Evolutionary conservation across 2,113 vertebrate species (phyloP).

Genomic region (Arothron firmamentum): DNA sequence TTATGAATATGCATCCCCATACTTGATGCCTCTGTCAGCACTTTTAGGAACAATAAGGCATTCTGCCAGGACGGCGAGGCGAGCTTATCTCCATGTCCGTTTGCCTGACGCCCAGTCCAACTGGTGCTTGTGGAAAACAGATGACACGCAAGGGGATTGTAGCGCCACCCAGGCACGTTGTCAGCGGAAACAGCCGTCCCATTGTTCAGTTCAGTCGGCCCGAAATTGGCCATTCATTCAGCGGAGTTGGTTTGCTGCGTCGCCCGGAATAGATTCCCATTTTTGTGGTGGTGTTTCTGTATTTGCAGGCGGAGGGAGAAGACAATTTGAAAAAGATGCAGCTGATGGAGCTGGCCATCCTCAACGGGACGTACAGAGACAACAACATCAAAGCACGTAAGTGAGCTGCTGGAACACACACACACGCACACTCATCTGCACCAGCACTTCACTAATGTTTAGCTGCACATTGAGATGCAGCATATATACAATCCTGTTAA

Average conservation of each 20-base stretch:
- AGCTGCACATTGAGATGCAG: slow-evolving; percentile 4
- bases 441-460: slow-evolving; percentile 15
- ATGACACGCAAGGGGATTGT: slow-evolving; percentile 22
- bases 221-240: slow-evolving; percentile 8
- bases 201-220: slow-evolving; percentile 17
- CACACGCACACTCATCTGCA: neutral
- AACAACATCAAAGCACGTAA: slow-evolving; percentile 81
- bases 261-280: slow-evolving; percentile 8
- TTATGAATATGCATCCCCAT: slow-evolving; percentile 66
- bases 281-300: neutral
- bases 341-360: slow-evolving; percentile 81
- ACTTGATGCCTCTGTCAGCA: slow-evolving; percentile 62
- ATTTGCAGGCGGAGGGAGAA: slow-evolving; percentile 77
- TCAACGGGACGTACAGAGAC: slow-evolving; percentile 84
- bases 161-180: slow-evolving; percentile 9
- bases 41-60: slow-evolving; percentile 51
- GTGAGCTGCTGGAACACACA: slow-evolving; percentile 30
- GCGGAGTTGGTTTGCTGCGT: slow-evolving; percentile 3
- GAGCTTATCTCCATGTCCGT: slow-evolving; percentile 41
- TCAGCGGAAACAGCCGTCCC: slow-evolving; percentile 17
- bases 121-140: slow-evolving; percentile 24
- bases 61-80: slow-evolving; percentile 48
- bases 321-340: slow-evolving; percentile 86
- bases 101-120: slow-evolving; percentile 28
- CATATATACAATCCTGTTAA: slow-evolving; percentile 1